Evolutionary conservation across 1,140 invertebrate genomes (phyloP).

Genomic region (Alviniconcha marisindica): DNA sequence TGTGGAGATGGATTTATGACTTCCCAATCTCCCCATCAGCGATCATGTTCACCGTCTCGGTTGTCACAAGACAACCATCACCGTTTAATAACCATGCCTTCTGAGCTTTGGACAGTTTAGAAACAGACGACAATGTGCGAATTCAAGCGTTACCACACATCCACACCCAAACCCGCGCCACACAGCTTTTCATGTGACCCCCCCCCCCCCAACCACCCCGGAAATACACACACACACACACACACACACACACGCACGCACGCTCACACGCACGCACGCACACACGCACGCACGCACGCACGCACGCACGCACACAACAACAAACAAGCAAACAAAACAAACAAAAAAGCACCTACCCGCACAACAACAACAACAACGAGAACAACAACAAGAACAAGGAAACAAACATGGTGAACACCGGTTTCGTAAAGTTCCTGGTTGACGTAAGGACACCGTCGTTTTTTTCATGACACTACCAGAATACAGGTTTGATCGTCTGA

Average conservation of each 20-base stretch:
- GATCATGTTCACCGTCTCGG: too few relatives aligned
- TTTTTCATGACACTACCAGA: too few relatives aligned
- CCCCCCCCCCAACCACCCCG: constrained; percentile 68
- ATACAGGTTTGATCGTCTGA: too few relatives aligned
- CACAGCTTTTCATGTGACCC: constrained; percentile 67
- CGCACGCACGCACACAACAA: not conserved
- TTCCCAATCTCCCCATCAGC: too few relatives aligned
- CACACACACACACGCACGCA: not conserved
- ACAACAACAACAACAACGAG: too few relatives aligned
- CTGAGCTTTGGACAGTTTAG: constrained; percentile 70
- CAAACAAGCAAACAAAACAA: not conserved
- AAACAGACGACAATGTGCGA: constrained; percentile 67
- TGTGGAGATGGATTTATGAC: too few relatives aligned
- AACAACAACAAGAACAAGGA: too few relatives aligned
- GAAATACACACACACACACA: constrained; percentile 54
- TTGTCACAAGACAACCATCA: not conserved
- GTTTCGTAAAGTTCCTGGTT: too few relatives aligned
- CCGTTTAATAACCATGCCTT: constrained; percentile 64
- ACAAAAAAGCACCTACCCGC: not conserved
- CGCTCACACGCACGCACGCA: not conserved
- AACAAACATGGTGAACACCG: too few relatives aligned
- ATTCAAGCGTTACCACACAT: constrained; percentile 60
- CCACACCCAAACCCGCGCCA: constrained; percentile 63
- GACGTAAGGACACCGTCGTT: too few relatives aligned
- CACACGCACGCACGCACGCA: constrained; percentile 12